phyloP scores from a whole-genome alignment of 2,113 vertebrate species.

The Dermatemys mawii region DNA sequence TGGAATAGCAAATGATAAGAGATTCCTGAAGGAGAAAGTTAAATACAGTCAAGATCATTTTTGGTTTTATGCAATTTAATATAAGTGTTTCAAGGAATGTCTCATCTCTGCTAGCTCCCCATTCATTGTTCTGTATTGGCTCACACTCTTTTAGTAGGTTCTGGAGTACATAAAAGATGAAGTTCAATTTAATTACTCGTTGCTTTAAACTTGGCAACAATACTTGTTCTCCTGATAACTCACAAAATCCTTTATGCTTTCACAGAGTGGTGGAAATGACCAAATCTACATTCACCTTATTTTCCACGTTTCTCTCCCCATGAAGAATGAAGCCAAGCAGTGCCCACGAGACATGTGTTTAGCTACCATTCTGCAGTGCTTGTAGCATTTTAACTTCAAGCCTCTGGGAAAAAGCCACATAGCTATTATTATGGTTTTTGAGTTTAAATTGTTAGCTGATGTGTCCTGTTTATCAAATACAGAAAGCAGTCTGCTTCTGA shows the following conservation, averaged over 20 bases:
- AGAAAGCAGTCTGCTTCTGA: slow-evolving; percentile 43
- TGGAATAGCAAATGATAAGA: accelerated
- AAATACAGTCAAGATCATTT: not conserved
- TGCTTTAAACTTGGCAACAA: slow-evolving; percentile 26
- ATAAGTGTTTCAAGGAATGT: not conserved
- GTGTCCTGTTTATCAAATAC: slow-evolving; percentile 52
- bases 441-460: slow-evolving; percentile 54
- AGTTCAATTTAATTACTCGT: slow-evolving; percentile 17
- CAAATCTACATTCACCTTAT: slow-evolving; percentile 44
- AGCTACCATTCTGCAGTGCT: not conserved
- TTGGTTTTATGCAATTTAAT: not conserved
- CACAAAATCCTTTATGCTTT: slow-evolving; percentile 40
- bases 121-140: not conserved
- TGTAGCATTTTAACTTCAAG: slow-evolving; percentile 37
- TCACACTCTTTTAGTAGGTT: not conserved
- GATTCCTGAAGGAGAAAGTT: accelerated
- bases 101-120: not conserved
- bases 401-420: slow-evolving; percentile 35
- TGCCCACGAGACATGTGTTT: not conserved
- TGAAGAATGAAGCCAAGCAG: slow-evolving; percentile 5
- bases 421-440: slow-evolving; percentile 55
- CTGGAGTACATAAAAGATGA: not conserved
- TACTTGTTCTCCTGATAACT: slow-evolving; percentile 29
- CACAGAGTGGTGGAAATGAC: not conserved
- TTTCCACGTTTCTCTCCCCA: slow-evolving; percentile 30